These are phyloP conservation scores for Pelusios castaneus DNA, from an alignment of 2,113 vertebrate species.

Conservation along the genomic window DNA sequence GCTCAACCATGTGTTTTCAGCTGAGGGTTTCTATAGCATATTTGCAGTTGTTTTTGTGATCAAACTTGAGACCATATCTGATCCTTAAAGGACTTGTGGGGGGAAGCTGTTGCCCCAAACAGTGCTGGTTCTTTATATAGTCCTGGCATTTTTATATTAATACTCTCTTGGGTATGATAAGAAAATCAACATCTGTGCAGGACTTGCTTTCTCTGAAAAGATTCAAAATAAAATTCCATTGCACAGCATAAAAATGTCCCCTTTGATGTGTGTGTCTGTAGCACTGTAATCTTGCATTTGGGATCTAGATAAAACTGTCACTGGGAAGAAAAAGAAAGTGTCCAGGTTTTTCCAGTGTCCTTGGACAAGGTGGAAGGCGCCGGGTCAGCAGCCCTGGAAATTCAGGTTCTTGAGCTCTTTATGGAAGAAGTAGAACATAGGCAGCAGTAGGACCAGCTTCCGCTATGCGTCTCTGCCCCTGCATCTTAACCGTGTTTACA, in stretches of 20 bases:
- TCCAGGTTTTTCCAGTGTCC: not conserved
- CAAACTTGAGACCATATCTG: not conserved
- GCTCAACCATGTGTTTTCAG: no score
- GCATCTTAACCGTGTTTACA: not conserved
- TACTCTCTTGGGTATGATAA: not conserved
- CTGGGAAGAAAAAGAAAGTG: not conserved
- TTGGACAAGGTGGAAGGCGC: not conserved
- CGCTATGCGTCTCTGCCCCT: not conserved
- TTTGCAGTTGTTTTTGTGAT: not conserved
- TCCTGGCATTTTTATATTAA: not conserved
- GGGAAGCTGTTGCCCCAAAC: not conserved
- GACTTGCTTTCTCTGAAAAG: not conserved
- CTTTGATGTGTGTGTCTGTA: not conserved
- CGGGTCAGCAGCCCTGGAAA: not conserved
- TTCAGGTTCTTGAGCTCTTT: not conserved
- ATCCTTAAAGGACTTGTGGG: not conserved
- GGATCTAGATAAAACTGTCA: not conserved
- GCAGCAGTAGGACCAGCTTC: not conserved
- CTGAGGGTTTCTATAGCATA: not conserved
- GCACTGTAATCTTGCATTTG: not conserved
- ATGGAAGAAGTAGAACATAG: not conserved
- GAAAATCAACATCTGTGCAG: not conserved
- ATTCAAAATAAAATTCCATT: not conserved
- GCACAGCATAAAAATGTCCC: not conserved
- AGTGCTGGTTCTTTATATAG: not conserved